phyloP scores from a whole-genome alignment of 2,888 invertebrate genomes.

The Troides oblongomaculatus region DNA sequence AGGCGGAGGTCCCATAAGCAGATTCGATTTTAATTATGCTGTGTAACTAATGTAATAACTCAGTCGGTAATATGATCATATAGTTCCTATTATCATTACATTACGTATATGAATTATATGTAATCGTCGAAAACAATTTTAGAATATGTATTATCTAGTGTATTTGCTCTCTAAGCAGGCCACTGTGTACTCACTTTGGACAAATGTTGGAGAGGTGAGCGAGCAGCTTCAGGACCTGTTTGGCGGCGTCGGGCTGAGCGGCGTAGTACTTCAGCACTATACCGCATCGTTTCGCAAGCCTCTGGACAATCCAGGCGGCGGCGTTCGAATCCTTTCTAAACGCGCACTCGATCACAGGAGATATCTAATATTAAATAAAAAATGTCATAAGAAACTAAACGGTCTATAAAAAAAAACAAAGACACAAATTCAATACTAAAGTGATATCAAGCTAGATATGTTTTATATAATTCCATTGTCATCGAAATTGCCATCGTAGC shows the following conservation, averaged over 20 bases:
- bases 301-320: constrained; percentile 58
- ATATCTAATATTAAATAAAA: constrained; percentile 47
- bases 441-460: too few relatives aligned
- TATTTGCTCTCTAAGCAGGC: too few relatives aligned
- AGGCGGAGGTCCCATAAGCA: too few relatives aligned
- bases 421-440: not conserved
- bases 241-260: constrained; percentile 52
- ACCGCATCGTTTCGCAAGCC: constrained; percentile 56
- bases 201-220: constrained; percentile 53
- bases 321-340: constrained; percentile 60
- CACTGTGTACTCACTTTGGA: constrained; percentile 42
- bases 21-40: too few relatives aligned
- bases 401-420: not conserved
- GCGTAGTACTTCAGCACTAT: constrained; percentile 54
- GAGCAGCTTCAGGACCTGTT: constrained; percentile 54
- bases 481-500: too few relatives aligned
- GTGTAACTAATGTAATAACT: too few relatives aligned
- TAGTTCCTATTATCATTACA: too few relatives aligned
- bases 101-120: too few relatives aligned
- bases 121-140: too few relatives aligned
- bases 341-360: constrained; percentile 57
- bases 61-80: too few relatives aligned
- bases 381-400: not conserved
- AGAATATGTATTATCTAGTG: too few relatives aligned
- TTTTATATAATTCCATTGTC: too few relatives aligned